A percentile compares a stretch with the other conserved stretches of the same genome.
phyloP scores from a whole-genome alignment of 2,888 invertebrate genomes.

The Drosophila lutescens region DNA sequence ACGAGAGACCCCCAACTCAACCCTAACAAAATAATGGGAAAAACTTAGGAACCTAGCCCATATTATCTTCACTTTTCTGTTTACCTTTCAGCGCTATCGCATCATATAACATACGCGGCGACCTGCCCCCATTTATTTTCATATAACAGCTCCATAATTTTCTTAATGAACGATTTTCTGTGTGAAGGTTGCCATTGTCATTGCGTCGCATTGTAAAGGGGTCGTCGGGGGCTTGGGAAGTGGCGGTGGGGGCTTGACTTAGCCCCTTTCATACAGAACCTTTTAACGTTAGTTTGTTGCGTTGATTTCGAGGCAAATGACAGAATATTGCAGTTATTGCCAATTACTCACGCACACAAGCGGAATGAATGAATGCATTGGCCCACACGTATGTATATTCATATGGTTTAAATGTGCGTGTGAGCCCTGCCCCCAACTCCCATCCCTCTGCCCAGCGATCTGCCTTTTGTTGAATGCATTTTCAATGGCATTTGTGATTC shows the following conservation, averaged over 20 bases:
- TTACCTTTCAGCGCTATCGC: constrained; percentile 2
- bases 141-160: constrained; percentile 72
- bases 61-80: neutral
- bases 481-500: constrained; percentile 77
- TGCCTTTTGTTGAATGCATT: constrained; percentile 61
- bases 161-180: constrained; percentile 83
- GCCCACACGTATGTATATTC: constrained; percentile 36
- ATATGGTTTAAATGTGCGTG: constrained; percentile 51
- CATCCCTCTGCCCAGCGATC: neutral
- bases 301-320: constrained; percentile 64
- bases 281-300: constrained; percentile 48
- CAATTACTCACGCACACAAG: constrained; percentile 21
- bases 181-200: constrained; percentile 82
- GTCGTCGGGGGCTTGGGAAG: constrained; percentile 10
- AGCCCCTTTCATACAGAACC: constrained; percentile 2
- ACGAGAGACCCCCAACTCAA: no score
- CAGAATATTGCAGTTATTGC: constrained; percentile 49
- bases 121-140: constrained; percentile 27
- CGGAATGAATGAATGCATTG: neutral
- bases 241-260: neutral
- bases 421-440: constrained; percentile 4
- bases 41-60: neutral
- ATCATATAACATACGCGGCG: constrained; percentile 7
- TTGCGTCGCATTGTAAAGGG: constrained; percentile 27
- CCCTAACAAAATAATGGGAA: neutral